Base-by-base conservation (phyloP, 2,888 invertebrate genomes). In the Saturnia pavonia region DNA sequence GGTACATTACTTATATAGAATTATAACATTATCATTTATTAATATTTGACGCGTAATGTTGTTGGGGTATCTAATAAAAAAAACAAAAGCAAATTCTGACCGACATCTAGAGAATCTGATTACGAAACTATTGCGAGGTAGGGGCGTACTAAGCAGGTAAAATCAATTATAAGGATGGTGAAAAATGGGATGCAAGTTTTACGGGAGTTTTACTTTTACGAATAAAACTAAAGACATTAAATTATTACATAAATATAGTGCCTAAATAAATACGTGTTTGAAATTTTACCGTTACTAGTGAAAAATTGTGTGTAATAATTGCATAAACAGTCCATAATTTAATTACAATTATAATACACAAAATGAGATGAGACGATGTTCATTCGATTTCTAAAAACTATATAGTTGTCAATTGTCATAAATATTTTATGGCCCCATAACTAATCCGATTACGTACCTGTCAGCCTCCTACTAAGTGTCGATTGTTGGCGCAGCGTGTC, bases 401-500 rank as follows among this genome's bases (percentile, higher is more conserved):
- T 16, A 27, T 27, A 1, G 27, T 25, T 60, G 4, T 27, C 42
- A 34, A 68, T 68, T 34, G n/a, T 9, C n/a, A 60, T 66, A 68
- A 68, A 60, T 67, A 68, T 68, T 63, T 40, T 8, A 19, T 7
- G 22, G 40, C 12, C 12, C 7, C n/a, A 27, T 19, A 22, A n/a
- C 19, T 11, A 60, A 45, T 43, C 25, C 16, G 51, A 67, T 25
- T 68, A 34, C 67, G 54, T 40, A 40, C 63, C 48, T 68, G 60
- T 60, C 34, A 63, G 25, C 54, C 22, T 40, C 40, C 84, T 84
- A 85, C 84, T 80, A 77, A 76, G 77, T 82, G 83, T 83, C 83
- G 82, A 87, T 88, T 84, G 84, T 85, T 85, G 85, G 84, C 85
- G 81, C 80, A 77, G 80, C 82, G 80, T 87, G 83, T 79, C 80